Evolutionary conservation across 2,113 vertebrate genomes (phyloP).

Genomic region (Thalassarche chlororhynchos): DNA sequence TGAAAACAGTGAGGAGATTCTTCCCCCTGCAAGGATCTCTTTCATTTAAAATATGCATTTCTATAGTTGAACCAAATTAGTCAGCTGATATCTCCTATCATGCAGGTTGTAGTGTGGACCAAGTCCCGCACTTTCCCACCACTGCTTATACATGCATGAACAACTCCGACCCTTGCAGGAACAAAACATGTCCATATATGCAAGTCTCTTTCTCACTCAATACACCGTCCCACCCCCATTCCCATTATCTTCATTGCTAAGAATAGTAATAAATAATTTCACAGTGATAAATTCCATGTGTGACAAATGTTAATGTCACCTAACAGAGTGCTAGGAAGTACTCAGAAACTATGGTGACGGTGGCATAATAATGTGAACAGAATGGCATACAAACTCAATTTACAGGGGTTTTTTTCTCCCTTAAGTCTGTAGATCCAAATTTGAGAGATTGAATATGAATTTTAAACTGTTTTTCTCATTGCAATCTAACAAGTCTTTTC

Average conservation of each 20-base stretch:
- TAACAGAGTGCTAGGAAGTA: constrained; percentile 25
- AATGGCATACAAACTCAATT: constrained; percentile 4
- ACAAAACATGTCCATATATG: constrained; percentile 17
- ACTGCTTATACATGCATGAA: not conserved
- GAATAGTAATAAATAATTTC: constrained; percentile 67
- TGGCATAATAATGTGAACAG: constrained; percentile 38
- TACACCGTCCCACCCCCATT: not conserved
- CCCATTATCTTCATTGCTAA: constrained; percentile 47
- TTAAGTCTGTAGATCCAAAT: not conserved
- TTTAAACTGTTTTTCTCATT: constrained; percentile 20
- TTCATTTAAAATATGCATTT: not conserved
- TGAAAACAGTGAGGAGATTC: not conserved
- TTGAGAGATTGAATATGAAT: not conserved
- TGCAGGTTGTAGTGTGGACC: not conserved
- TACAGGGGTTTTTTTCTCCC: not conserved
- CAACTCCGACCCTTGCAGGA: not conserved
- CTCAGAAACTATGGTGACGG: constrained; percentile 48
- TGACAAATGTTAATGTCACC: constrained; percentile 58
- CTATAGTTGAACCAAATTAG: not conserved
- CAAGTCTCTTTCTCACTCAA: constrained; percentile 14
- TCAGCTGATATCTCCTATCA: not conserved
- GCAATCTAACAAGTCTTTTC: not conserved
- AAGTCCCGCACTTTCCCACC: not conserved
- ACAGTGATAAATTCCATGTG: constrained; percentile 49
- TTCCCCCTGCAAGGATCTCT: not conserved